Evolutionary conservation across 2,888 invertebrate species (phyloP).

Genomic region (Agrotis ipsilon): DNA sequence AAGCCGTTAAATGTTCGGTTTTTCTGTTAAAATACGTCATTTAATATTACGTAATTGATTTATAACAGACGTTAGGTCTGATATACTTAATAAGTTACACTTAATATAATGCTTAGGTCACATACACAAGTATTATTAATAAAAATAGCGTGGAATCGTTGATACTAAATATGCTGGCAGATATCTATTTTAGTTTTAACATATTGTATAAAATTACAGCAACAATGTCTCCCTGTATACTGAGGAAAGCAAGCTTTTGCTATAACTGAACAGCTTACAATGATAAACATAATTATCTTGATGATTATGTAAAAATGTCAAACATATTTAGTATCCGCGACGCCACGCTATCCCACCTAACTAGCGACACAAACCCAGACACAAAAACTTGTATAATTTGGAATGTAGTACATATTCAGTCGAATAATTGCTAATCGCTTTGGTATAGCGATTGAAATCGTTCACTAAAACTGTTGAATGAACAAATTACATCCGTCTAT

Average conservation of each 20-base stretch:
- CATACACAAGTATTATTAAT: constrained; percentile 67
- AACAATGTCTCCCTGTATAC: constrained; percentile 42
- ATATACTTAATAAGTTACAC: constrained; percentile 70
- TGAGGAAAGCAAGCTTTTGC: constrained; percentile 35
- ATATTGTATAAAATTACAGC: constrained; percentile 24
- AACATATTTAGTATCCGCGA: constrained; percentile 49
- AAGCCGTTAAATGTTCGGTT: constrained; percentile 60
- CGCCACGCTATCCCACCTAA: constrained; percentile 56
- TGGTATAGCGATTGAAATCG: constrained; percentile 29
- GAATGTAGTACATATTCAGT: constrained; percentile 66
- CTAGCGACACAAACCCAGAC: constrained; percentile 60
- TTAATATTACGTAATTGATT: constrained; percentile 65
- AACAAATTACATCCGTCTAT: neutral
- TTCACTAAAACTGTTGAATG: constrained; percentile 7
- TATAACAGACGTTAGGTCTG: constrained; percentile 40
- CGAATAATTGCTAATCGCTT: constrained; percentile 43
- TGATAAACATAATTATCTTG: constrained; percentile 10
- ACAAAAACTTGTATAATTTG: constrained; percentile 65
- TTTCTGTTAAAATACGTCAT: constrained; percentile 59
- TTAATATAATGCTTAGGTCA: constrained; percentile 66
- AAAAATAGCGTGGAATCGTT: constrained; percentile 22
- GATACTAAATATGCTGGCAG: constrained; percentile 46
- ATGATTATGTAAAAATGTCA: constrained; percentile 4
- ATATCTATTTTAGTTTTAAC: constrained; percentile 8
- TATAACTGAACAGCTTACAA: constrained; percentile 22